Conservation (phyloP, 2,888 invertebrate species). For the Drosophila planitibia region DNA sequence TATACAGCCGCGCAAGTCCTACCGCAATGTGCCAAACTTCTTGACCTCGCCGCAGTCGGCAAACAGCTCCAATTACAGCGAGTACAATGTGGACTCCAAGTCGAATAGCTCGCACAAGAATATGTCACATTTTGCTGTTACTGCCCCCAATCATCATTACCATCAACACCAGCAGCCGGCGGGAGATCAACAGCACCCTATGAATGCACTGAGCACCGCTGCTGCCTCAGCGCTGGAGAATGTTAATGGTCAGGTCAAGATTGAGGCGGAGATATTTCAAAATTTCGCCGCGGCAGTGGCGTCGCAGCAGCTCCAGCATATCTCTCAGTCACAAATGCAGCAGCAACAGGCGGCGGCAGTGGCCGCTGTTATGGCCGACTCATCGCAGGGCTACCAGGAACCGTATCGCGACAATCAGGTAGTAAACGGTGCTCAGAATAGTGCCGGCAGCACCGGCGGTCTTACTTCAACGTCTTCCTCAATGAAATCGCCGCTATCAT, state of each 20-base stretch:
- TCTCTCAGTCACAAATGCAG: slow-evolving; percentile 78
- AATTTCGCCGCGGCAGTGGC: slow-evolving; percentile 84
- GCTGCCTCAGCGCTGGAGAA: slow-evolving; percentile 76
- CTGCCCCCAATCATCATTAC: slow-evolving; percentile 69
- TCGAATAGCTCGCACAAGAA: slow-evolving; percentile 84
- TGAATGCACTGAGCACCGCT: slow-evolving; percentile 76
- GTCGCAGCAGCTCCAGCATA: slow-evolving; percentile 82
- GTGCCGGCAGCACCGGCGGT: slow-evolving; percentile 66
- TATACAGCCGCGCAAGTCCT: slow-evolving; percentile 85
- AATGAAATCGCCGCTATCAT: slow-evolving; percentile 84
- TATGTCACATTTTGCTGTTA: slow-evolving; percentile 68
- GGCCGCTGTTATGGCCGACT: slow-evolving; percentile 73
- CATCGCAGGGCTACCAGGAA: slow-evolving; percentile 79
- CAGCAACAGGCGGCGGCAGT: slow-evolving; percentile 74
- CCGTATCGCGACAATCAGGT: slow-evolving; percentile 70
- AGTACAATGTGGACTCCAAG: slow-evolving; percentile 84
- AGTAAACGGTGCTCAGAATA: slow-evolving; percentile 55
- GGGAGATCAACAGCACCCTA: slow-evolving; percentile 70
- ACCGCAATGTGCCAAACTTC: slow-evolving; percentile 84
- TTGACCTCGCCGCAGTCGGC: slow-evolving; percentile 83
- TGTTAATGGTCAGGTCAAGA: slow-evolving; percentile 80
- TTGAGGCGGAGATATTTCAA: slow-evolving; percentile 83
- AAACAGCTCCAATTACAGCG: slow-evolving; percentile 82
- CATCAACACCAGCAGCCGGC: slow-evolving; percentile 59
- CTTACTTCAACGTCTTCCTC: slow-evolving; percentile 84